Percentiles rank a stretch among this genome's conserved stretches.
These are phyloP conservation scores for Drosophila stalkeri DNA, from an alignment of 2,888 invertebrate genomes.

Conservation along the genomic window DNA sequence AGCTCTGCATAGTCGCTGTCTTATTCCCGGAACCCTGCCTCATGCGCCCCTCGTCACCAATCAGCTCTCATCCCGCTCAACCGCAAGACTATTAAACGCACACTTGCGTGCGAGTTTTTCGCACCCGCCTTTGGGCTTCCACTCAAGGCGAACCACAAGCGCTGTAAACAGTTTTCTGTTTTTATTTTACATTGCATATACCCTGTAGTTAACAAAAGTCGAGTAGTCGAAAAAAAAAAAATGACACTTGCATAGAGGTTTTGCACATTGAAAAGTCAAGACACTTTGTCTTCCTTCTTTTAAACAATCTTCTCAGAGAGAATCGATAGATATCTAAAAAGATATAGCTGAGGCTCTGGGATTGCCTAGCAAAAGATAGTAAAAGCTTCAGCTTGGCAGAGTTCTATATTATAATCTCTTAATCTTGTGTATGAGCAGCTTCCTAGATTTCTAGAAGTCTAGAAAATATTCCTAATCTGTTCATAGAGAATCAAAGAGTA, in stretches of 20 bases:
- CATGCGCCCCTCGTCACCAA: neutral
- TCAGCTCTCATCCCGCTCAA: slow-evolving; percentile 18
- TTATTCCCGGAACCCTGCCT: slow-evolving; percentile 3
- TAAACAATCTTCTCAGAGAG: neutral
- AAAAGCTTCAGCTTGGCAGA: too few species aligned
- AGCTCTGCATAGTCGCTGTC: slow-evolving; percentile 45
- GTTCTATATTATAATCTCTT: too few species aligned
- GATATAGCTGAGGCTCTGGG: neutral
- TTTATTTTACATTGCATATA: slow-evolving; percentile 21
- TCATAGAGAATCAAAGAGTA: too few species aligned
- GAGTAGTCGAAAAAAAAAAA: too few species aligned
- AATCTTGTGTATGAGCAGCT: too few species aligned
- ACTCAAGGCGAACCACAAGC: slow-evolving; percentile 50
- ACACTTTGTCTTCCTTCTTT: neutral
- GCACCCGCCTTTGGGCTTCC: slow-evolving; percentile 59
- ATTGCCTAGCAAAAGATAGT: too few species aligned
- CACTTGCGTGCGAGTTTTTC: slow-evolving; percentile 73
- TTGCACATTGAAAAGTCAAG: neutral
- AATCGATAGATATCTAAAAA: neutral
- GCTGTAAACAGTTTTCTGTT: slow-evolving; percentile 57
- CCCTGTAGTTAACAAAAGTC: neutral
- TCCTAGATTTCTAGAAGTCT: too few species aligned
- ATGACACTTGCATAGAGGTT: neutral
- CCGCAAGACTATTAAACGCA: slow-evolving; percentile 76
- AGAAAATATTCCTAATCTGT: too few species aligned